A percentile compares a stretch with the other conserved stretches of the same genome.
phyloP scores from a whole-genome alignment of 2,888 invertebrate species.

The Yponomeuta malinellus region DNA sequence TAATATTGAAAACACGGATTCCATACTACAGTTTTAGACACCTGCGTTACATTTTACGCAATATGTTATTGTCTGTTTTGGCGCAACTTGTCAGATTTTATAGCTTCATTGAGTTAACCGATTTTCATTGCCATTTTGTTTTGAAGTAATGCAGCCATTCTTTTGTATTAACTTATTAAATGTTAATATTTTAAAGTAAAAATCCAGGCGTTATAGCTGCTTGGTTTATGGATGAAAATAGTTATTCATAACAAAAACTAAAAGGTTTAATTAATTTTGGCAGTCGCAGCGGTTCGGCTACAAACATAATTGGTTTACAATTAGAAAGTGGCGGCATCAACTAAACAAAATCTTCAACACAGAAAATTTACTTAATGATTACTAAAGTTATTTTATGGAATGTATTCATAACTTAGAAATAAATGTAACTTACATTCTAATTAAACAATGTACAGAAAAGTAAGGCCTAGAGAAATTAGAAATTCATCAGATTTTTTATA shows the following conservation, averaged over 20 bases:
- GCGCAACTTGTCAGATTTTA: not conserved
- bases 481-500: slow-evolving; percentile 17
- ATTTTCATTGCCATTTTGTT: not conserved
- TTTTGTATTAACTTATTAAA: not conserved
- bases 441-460: not conserved
- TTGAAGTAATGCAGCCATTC: not conserved
- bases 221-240: not conserved
- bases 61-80: not conserved
- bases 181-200: not conserved
- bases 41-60: not conserved
- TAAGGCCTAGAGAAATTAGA: not conserved
- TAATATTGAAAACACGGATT: slow-evolving; percentile 11
- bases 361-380: no score
- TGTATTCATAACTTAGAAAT: not conserved
- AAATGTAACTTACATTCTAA: not conserved
- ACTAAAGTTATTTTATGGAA: not conserved
- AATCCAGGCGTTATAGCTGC: not conserved
- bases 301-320: not conserved
- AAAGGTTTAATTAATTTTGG: not conserved
- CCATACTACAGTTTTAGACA: not conserved
- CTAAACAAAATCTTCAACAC: no score
- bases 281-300: not conserved
- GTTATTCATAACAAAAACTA: not conserved
- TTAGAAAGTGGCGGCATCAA: not conserved
- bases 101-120: not conserved